Evolutionary conservation across 2,797 vertebrate species (phyloP).

Genomic region (Melanotaenia maccullochi): DNA sequence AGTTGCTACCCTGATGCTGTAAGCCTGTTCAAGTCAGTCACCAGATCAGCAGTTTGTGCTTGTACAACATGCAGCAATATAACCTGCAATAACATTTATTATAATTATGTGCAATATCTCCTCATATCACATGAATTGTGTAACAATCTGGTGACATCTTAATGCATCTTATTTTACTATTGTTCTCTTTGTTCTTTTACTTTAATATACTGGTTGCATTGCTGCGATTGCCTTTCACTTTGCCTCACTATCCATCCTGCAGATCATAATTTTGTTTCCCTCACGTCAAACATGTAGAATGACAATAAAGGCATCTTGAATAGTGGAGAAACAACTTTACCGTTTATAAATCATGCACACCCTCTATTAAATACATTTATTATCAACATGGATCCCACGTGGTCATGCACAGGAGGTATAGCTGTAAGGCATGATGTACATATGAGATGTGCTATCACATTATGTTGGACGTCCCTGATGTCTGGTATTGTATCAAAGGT

Average conservation of each 20-base stretch:
- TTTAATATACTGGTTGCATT: too few species aligned
- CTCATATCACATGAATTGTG: not conserved
- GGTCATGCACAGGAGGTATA: too few species aligned
- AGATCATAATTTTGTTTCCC: not conserved
- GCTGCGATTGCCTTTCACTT: too few species aligned
- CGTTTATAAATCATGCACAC: not conserved
- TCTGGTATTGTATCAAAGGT: not conserved
- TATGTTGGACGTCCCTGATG: too few species aligned
- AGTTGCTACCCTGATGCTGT: too few species aligned
- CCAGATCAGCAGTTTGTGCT: not conserved
- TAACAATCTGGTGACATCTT: not conserved
- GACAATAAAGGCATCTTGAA: not conserved
- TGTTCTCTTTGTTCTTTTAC: too few species aligned
- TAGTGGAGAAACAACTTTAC: not conserved
- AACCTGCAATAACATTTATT: not conserved
- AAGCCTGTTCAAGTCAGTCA: not conserved
- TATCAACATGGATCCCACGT: too few species aligned
- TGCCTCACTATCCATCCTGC: not conserved
- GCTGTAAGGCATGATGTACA: not conserved
- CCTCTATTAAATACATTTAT: too few species aligned
- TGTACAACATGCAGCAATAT: not conserved
- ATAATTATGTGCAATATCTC: not conserved
- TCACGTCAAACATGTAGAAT: not conserved
- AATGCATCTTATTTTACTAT: not conserved
- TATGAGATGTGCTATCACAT: not conserved